These are phyloP conservation scores for Lissocephala sabroskyi DNA, from an alignment of 2,888 invertebrate species.

Conservation along the genomic window DNA sequence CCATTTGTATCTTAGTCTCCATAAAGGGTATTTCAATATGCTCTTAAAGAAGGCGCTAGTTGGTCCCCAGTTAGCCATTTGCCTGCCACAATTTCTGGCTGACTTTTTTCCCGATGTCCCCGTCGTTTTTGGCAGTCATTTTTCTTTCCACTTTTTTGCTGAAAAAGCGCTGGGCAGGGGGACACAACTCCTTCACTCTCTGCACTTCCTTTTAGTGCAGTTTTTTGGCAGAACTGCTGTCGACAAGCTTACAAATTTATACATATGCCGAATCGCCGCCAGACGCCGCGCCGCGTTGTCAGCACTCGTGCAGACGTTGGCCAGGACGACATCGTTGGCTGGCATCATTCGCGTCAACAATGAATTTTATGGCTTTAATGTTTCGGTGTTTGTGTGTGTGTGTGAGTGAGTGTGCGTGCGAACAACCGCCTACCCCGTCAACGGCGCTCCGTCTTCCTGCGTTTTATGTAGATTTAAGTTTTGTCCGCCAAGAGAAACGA, in stretches of 20 bases:
- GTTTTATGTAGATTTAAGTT: conserved; percentile 55
- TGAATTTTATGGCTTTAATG: conserved; percentile 42
- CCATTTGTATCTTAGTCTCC: too few relatives aligned
- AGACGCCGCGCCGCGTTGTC: conserved; percentile 5
- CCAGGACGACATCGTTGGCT: conserved; percentile 1
- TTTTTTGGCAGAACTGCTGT: conserved; percentile 17
- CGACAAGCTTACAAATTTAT: conserved; percentile 36
- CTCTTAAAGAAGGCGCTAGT: too few relatives aligned
- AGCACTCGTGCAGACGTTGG: too few relatives aligned
- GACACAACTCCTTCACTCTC: conserved; percentile 10
- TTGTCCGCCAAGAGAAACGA: not conserved
- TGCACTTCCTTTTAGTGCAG: conserved; percentile 43
- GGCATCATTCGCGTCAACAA: conserved; percentile 40
- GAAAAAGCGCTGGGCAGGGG: too few relatives aligned
- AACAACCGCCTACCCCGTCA: not conserved
- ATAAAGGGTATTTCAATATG: too few relatives aligned
- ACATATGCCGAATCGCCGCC: conserved; percentile 25
- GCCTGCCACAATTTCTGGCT: too few relatives aligned
- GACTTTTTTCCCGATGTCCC: not conserved
- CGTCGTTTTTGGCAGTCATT: conserved; percentile 31
- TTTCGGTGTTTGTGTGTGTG: conserved; percentile 1
- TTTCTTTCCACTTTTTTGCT: conserved; percentile 3
- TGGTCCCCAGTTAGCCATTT: not conserved
- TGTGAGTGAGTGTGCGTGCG: conserved; percentile 2
- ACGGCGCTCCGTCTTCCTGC: not conserved